Evolutionary conservation across 2,888 invertebrate genomes (phyloP).

Genomic region (Thereva nobilitata): DNA sequence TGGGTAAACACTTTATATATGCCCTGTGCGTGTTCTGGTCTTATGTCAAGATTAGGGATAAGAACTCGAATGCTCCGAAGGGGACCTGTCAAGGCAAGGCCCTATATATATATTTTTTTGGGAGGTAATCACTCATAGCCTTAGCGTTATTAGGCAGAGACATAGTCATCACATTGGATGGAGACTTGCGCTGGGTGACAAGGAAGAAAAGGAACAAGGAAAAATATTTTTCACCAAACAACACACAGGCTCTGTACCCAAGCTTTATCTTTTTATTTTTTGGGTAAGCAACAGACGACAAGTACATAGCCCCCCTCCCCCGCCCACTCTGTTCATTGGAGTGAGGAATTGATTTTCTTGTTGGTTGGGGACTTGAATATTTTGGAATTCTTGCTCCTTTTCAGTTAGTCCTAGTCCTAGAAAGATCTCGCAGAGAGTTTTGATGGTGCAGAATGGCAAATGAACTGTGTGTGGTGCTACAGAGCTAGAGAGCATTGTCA

Average conservation of each 20-base stretch:
- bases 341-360: conserved; percentile 19
- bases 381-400: conserved; percentile 11
- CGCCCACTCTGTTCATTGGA: not conserved
- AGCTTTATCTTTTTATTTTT: not conserved
- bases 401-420: not conserved
- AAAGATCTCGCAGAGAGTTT: not conserved
- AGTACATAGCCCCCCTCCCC: not conserved
- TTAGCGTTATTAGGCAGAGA: no score
- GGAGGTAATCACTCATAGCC: no score
- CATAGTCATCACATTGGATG: no score
- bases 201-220: no score
- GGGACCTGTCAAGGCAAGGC: no score
- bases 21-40: conserved; percentile 5
- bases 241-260: not conserved
- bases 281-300: conserved; percentile 12
- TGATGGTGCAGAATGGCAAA: conserved; percentile 14
- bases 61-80: conserved; percentile 6
- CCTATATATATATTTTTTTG: no score
- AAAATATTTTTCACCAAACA: no score
- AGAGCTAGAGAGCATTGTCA: conserved; percentile 12
- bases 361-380: conserved; percentile 2
- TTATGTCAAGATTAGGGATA: conserved; percentile 5
- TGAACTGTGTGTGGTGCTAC: no score
- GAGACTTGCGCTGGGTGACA: no score
- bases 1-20: not conserved